These are phyloP conservation scores for Formica exsecta DNA, from an alignment of 1,140 invertebrate genomes.

Conservation along the genomic window DNA sequence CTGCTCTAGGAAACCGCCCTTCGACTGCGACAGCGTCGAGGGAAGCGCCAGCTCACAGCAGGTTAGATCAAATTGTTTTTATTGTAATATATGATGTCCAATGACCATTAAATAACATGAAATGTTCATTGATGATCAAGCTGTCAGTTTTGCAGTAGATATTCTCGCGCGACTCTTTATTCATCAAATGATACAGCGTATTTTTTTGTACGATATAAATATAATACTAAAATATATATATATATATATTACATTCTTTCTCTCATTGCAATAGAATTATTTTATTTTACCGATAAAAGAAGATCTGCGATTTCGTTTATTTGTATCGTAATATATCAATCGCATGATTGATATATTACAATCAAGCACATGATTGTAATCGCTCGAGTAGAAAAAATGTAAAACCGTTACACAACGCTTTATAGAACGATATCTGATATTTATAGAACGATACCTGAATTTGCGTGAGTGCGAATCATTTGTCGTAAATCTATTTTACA, in stretches of 20 bases:
- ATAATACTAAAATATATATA: no score
- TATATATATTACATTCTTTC: no score
- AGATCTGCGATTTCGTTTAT: background rate
- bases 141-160: background rate
- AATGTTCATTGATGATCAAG: background rate
- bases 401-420: background rate
- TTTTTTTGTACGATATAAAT: background rate
- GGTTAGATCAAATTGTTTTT: constrained; percentile 80
- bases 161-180: background rate
- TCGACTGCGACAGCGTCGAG: constrained; percentile 87
- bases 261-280: background rate
- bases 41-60: constrained; percentile 89
- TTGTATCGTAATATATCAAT: constrained; percentile 18
- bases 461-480: background rate
- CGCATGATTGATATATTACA: background rate
- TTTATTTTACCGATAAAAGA: background rate
- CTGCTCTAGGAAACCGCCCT: constrained; percentile 89
- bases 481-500: background rate
- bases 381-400: background rate
- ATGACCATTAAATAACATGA: background rate
- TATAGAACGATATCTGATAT: background rate
- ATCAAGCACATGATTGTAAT: background rate
- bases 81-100: background rate
- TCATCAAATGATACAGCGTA: background rate
- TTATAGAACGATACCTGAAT: background rate